Evolutionary conservation across 2,797 vertebrate species (phyloP).

Genomic region (Neopelma chrysocephalum): DNA sequence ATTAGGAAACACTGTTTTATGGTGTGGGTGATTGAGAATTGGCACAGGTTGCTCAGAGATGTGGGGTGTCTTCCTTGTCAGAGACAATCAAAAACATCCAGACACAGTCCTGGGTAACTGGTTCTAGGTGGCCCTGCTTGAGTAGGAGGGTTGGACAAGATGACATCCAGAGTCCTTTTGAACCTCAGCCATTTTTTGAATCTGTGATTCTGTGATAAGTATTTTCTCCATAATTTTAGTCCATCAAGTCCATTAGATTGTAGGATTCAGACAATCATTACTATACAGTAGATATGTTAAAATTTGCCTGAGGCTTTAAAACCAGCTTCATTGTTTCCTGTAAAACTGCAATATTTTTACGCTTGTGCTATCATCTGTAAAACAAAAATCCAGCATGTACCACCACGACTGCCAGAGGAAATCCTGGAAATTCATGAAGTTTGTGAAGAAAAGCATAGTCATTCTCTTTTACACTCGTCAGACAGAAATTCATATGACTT

Average conservation of each 20-base stretch:
- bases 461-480: not conserved
- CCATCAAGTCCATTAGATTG: not conserved
- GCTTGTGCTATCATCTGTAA: not conserved
- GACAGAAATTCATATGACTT: not conserved
- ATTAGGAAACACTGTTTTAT: not conserved
- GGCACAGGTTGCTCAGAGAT: not conserved
- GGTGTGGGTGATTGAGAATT: not conserved
- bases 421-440: not conserved
- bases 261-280: not conserved
- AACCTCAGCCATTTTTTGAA: not conserved
- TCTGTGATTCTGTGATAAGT: not conserved
- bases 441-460: not conserved
- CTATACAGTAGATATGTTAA: not conserved
- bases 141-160: not conserved
- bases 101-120: not conserved
- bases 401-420: not conserved
- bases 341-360: not conserved
- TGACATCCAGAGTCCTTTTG: not conserved
- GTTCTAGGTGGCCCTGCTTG: not conserved
- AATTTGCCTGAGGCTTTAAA: not conserved
- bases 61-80: not conserved
- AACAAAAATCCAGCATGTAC: not conserved
- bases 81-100: not conserved
- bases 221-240: not conserved
- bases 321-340: not conserved